Base-by-base conservation (phyloP, 53 echinoderm and acorn worm genomes). In the Mesocentrotus franciscanus region DNA sequence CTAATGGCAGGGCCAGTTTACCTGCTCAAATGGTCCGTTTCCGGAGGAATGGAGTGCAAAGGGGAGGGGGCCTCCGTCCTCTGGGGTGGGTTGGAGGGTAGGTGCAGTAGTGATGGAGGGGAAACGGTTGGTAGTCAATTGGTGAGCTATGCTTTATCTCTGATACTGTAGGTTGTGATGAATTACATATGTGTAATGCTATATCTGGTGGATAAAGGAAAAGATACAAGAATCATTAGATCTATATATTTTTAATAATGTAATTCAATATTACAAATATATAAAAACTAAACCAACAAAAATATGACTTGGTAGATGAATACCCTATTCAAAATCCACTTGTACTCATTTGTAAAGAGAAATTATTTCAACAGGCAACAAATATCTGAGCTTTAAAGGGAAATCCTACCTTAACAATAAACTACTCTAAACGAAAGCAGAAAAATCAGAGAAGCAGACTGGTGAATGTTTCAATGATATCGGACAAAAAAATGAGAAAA, bases 1-100 rank as follows among this genome's bases (percentile, higher is more conserved):
- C 94, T 94, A 94, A 83, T 29, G 94, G 94, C 60, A 94, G 94
- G 94, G 94, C 94, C 94, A 94, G 94, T 83, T 94, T 94, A 94
- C 81, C 94, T 81, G 81, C 94, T 94, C 94, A 94, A 39, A 39
- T 61, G 94, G 85, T 58, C 62, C 94, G 60, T 60, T 81, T 81
- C 59, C 94, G 32, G 60, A 36, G 61, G 94, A 61, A 94, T 60
- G 58, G 32, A 24, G 94, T 58, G 18, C 16, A 34, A 20, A 34
- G 75, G 78, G 27, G 93, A 39, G 58, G n/a, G 27, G 14, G 93
- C 55, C 93, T 57, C 61, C 93, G 93, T 93, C 22, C 17, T 92
- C 33, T 35, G 91, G 91, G 91, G 66, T 12, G 61, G 55, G 76
- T 9, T 71, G 75, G n/a, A 74, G 55, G 92, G 75, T 55, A 76